Base-by-base conservation (phyloP, 1,140 invertebrate species). In the Apis laboriosa region DNA sequence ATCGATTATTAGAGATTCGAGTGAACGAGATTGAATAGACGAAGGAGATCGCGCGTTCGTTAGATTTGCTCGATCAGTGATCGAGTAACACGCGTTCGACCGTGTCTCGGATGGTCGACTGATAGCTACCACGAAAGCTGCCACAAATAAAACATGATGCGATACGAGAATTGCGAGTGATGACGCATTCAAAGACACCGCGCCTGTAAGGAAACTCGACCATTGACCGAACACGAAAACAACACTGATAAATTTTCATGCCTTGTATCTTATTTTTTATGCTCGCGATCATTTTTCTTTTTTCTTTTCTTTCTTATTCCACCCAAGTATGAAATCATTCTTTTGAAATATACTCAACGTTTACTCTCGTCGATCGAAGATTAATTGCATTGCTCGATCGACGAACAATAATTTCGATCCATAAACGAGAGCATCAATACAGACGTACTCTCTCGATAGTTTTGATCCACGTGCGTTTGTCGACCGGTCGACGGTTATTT, bases 81-180 rank as follows among this genome's bases (percentile, higher is more conserved):
- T 76, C 74, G 43, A 76, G 2, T 24, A 34, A 53, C n/a, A 43
- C 55, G 61, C 74, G 49, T 66, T 56, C 68, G 34, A 0, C 43
- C 8, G 56, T 34, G 53, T 56, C 70, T 34, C 13, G 1, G 53
- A 19, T 11, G n/a, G 55, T n/a, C n/a, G 13, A 49, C 67, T n/a
- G 58, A 63, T 61, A 24, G 43, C 61, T 21, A 12, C 11, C 4
- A 21, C 21, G 71, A 74, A 49, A 56, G 34, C 53, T 15, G 67
- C 74, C 56, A 24, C 64, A 43, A 82, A 82, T 82, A 77, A 64
- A n/a, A 77, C 63, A 68, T 82, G 80, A 82, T 64, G 64, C 55
- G 64, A 82, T 60, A 9, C 28, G 19, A 55, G n/a, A 55, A 49
- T 43, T 34, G 19, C 61, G 53, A 21, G 8, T 13, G 68, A 72